Conservation (phyloP, 2,888 invertebrate species). For the Oegoconia quadripuncta region DNA sequence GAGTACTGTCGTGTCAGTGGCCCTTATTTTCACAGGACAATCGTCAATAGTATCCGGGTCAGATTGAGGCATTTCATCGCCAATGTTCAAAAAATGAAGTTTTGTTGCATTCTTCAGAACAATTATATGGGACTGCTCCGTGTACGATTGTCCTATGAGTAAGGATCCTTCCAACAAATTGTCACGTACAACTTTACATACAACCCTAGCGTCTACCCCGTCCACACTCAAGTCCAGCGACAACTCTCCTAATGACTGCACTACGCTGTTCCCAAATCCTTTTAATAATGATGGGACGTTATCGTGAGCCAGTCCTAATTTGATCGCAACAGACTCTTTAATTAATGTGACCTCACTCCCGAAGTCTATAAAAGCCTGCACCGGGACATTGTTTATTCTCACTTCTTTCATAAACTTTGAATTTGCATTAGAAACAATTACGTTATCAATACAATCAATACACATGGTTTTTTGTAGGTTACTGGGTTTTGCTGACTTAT, state of each 20-base stretch:
- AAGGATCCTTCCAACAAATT: slow-evolving; percentile 15
- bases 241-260: slow-evolving; percentile 12
- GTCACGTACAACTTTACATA: slow-evolving; percentile 18
- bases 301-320: slow-evolving; percentile 9
- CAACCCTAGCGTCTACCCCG: slow-evolving; percentile 13
- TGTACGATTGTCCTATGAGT: slow-evolving; percentile 17
- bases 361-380: slow-evolving; percentile 13
- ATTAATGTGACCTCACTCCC: slow-evolving; percentile 13
- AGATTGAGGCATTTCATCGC: slow-evolving; percentile 6
- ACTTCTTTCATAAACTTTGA: slow-evolving; percentile 13
- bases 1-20: neutral
- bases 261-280: slow-evolving; percentile 19
- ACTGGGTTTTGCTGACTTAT: neutral
- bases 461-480: slow-evolving; percentile 5
- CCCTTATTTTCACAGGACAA: neutral
- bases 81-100: slow-evolving; percentile 8
- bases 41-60: neutral
- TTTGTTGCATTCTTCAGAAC: slow-evolving; percentile 15
- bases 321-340: neutral
- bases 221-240: slow-evolving; percentile 11
- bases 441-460: slow-evolving; percentile 2
- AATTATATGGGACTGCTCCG: slow-evolving; percentile 21
- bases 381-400: neutral
- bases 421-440: no score
- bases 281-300: slow-evolving; percentile 7